A percentile compares a stretch with the other conserved stretches of the same genome.
phyloP scores from a whole-genome alignment of 2,888 invertebrate genomes.

The Noctua pronuba region DNA sequence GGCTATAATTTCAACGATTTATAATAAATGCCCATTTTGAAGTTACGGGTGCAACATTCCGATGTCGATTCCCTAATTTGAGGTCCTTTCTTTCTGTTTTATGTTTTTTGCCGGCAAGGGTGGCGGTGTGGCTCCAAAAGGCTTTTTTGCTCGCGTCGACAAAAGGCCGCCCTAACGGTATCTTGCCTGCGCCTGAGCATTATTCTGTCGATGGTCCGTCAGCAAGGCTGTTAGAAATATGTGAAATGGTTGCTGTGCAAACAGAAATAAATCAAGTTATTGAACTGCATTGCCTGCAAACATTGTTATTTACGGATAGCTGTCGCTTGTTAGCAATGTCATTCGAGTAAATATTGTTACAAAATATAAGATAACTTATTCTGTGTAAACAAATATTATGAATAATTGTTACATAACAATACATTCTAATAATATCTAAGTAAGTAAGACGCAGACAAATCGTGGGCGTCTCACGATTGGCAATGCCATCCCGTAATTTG shows the following conservation, averaged over 20 bases:
- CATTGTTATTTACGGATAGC: constrained; percentile 28
- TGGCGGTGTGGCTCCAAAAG: constrained; percentile 82
- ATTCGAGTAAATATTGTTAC: constrained; percentile 3
- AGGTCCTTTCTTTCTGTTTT: constrained; percentile 87
- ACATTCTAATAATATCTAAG: not conserved
- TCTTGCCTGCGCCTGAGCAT: constrained; percentile 72
- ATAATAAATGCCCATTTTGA: constrained; percentile 76
- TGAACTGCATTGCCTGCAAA: constrained; percentile 35
- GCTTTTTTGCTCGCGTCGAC: constrained; percentile 83
- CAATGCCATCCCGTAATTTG: not conserved
- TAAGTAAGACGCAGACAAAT: not conserved
- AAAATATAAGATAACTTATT: not conserved
- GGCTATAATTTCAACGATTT: constrained; percentile 78
- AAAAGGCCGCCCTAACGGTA: constrained; percentile 88
- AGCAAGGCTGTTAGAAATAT: constrained; percentile 52
- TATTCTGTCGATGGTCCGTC: constrained; percentile 62
- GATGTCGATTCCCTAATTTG: constrained; percentile 86
- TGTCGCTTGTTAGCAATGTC: constrained; percentile 10
- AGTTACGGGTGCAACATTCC: constrained; percentile 89
- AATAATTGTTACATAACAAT: not conserved
- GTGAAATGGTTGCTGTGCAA: constrained; percentile 35
- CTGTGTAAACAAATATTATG: not conserved
- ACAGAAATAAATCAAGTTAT: constrained; percentile 55
- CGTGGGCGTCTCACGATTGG: constrained; percentile 12
- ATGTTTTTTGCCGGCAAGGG: constrained; percentile 85